Percentiles rank a stretch among this genome's conserved stretches.
phyloP scores from a whole-genome alignment of 2,888 invertebrate genomes.

The Megaustenia siamemsis region DNA sequence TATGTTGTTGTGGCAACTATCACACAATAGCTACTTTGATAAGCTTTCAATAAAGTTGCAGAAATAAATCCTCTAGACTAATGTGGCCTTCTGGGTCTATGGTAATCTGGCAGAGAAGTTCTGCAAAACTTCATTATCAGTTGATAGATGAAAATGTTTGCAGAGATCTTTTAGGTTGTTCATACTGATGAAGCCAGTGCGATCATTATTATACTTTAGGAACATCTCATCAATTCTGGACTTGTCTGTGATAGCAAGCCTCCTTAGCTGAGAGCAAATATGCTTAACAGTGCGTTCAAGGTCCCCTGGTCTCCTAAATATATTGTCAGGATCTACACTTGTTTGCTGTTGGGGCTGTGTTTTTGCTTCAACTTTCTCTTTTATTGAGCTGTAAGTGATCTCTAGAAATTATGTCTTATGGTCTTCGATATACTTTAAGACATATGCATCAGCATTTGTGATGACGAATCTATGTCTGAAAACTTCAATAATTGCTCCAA shows the following conservation, averaged over 20 bases:
- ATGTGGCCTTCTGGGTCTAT: slow-evolving; percentile 74
- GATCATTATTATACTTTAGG: slow-evolving; percentile 76
- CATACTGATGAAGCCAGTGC: slow-evolving; percentile 76
- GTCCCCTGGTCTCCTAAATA: slow-evolving; percentile 73
- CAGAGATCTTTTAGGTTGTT: slow-evolving; percentile 78
- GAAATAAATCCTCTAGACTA: slow-evolving; percentile 78
- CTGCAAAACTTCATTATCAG: slow-evolving; percentile 78
- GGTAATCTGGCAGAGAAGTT: slow-evolving; percentile 75
- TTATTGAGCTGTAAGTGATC: slow-evolving; percentile 67
- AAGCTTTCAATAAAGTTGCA: slow-evolving; percentile 77
- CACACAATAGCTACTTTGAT: neutral
- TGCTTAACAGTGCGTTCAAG: slow-evolving; percentile 74
- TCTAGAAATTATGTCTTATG: slow-evolving; percentile 78
- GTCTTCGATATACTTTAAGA: slow-evolving; percentile 84
- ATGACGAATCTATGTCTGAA: slow-evolving; percentile 89
- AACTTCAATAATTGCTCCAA: slow-evolving; percentile 87
- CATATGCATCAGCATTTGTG: slow-evolving; percentile 91
- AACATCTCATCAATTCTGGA: slow-evolving; percentile 79
- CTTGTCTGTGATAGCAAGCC: slow-evolving; percentile 79
- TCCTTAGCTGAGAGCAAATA: slow-evolving; percentile 79
- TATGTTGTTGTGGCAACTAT: neutral
- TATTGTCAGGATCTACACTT: too few relatives aligned
- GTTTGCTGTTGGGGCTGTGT: too few relatives aligned
- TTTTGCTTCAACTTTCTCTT: slow-evolving; percentile 64
- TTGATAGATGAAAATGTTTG: slow-evolving; percentile 77